Evolutionary conservation across 2,888 invertebrate species (phyloP), one percentile per base, ranked within the genome.

Genomic region (Erynnis tages): DNA sequence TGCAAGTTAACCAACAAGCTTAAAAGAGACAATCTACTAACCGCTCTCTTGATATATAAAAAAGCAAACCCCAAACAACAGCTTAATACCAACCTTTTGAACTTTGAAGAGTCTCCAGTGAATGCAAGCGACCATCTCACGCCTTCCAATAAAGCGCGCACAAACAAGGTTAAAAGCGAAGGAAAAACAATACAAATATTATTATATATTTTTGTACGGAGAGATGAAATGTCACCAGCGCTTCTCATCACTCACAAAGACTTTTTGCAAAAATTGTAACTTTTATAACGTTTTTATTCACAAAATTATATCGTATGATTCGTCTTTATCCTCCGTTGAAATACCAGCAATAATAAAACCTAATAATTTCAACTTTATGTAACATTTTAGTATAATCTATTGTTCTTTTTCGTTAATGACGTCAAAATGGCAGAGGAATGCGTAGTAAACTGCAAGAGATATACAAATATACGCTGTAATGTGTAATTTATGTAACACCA

Each of bases 1-100:
- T 41, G 40, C 23, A 50, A 50, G 19, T 13, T 50, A 3, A 8
- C 41, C 0, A 50, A 5, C 14, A 47, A 8, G 11, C 19, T 47
- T 2, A 37, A 47, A 21, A 37, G 47, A 7, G 47, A 47, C 10
- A 49, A 40, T 7, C 41, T 58, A 8, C n/a, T 59, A 7, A 53
- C 55, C 1, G 45, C 55, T 1, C 48, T 58, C 4, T 6, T 46
- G 1, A 21, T 11, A 3, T 46, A 35, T n/a, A 37, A 37, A n/a
- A 37, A 34, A 34, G n/a, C 34, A 3, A 21, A 21, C n/a, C n/a
- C n/a, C n/a, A n/a, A n/a, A n/a, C n/a, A n/a, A n/a, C n/a, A n/a
- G n/a, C n/a, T n/a, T n/a, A n/a, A n/a, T n/a, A n/a, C n/a, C n/a
- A n/a, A n/a, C n/a, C n/a, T n/a, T n/a, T n/a, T n/a, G n/a, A n/a